phyloP scores from a whole-genome alignment of 1,140 invertebrate genomes.

The Drosophila bocqueti region DNA sequence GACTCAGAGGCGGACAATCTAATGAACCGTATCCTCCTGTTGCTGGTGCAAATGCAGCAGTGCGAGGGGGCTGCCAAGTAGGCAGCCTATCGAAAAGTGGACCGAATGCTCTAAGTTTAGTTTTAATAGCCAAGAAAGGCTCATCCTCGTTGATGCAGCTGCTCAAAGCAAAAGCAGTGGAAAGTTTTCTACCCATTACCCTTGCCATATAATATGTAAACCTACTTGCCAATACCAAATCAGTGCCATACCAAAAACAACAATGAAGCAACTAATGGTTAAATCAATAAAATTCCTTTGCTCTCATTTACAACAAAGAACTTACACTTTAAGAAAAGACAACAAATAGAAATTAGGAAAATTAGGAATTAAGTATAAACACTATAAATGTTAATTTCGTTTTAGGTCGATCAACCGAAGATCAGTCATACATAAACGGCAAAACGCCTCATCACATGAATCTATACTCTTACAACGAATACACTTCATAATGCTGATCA shows the following conservation, averaged over 20 bases:
- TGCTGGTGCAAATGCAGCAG: conserved; percentile 79
- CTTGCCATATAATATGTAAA: conserved; percentile 53
- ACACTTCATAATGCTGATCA: not conserved
- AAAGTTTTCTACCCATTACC: conserved; percentile 38
- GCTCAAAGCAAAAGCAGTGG: conserved; percentile 47
- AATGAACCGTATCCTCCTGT: conserved; percentile 81
- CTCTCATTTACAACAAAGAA: conserved; percentile 22
- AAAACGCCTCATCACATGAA: conserved; percentile 65
- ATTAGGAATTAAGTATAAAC: conserved; percentile 38
- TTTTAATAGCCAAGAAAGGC: conserved; percentile 28
- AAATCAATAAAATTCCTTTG: conserved; percentile 13
- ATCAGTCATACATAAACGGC: conserved; percentile 9
- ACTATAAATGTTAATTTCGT: conserved; percentile 69
- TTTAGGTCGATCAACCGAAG: conserved; percentile 39
- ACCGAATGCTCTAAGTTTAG: not conserved
- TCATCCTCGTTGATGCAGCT: conserved; percentile 62
- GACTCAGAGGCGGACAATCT: conserved; percentile 82
- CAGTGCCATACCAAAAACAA: conserved; percentile 79
- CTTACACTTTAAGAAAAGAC: conserved; percentile 17
- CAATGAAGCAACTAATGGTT: conserved; percentile 40
- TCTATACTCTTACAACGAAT: not conserved
- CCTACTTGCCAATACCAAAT: conserved; percentile 68
- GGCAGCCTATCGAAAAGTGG: not conserved
- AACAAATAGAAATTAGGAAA: conserved; percentile 11
- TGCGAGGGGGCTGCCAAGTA: conserved; percentile 60